Evolutionary conservation across 2,797 vertebrate genomes (phyloP).

Genomic region (Nannoperca obscura): DNA sequence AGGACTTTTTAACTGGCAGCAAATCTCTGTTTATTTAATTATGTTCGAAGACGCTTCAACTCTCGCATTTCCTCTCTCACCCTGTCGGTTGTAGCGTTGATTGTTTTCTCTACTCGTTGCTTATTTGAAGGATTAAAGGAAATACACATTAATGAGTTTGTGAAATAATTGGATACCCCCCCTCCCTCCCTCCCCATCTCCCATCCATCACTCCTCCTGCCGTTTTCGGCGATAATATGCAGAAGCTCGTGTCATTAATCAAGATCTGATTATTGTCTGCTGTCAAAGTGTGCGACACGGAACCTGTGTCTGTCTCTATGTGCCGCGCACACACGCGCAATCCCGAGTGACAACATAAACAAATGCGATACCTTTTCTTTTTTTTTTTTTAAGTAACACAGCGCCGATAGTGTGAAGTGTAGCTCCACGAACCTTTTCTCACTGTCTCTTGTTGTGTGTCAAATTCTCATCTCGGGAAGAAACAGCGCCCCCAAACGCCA

Average conservation of each 20-base stretch:
- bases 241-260: conserved; percentile 37
- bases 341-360: neutral
- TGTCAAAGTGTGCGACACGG: conserved; percentile 20
- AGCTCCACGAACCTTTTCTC: neutral
- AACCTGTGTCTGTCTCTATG: neutral
- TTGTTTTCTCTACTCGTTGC: conserved; percentile 21
- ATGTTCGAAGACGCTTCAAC: conserved; percentile 11
- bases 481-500: conserved; percentile 23
- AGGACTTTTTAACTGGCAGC: neutral
- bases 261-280: conserved; percentile 49
- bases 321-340: neutral
- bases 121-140: conserved; percentile 43
- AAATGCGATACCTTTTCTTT: neutral
- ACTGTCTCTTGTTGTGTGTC: neutral
- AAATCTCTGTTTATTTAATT: conserved; percentile 20
- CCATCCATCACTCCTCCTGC: conserved; percentile 35
- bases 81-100: neutral
- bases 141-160: conserved; percentile 41
- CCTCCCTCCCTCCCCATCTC: neutral
- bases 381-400: no score
- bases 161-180: conserved; percentile 41
- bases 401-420: neutral
- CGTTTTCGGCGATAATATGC: conserved; percentile 23
- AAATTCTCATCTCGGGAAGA: neutral
- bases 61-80: neutral